phyloP scores from a whole-genome alignment of 2,888 invertebrate species.

The Saturnia pavonia region DNA sequence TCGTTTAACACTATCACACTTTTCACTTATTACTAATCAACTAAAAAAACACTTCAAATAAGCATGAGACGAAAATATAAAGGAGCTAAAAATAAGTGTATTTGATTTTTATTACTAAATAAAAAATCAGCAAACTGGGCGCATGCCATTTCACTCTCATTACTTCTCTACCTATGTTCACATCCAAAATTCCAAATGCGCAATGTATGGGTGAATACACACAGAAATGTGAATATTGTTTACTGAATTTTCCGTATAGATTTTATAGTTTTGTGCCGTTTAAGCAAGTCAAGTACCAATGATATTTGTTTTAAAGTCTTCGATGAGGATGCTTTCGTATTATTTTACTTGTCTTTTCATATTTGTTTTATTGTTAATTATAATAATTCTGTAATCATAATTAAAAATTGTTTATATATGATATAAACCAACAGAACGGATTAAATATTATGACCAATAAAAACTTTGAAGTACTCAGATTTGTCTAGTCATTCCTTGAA shows the following conservation, averaged over 20 bases:
- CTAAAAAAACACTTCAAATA: neutral
- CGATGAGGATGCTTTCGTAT: too few species aligned
- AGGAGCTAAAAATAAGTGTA: neutral
- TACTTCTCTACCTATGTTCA: neutral
- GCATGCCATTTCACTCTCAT: neutral
- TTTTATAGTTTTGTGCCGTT: neutral
- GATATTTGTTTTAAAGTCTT: too few species aligned
- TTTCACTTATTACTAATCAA: neutral
- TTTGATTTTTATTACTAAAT: too few species aligned
- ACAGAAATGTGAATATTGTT: neutral
- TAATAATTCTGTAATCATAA: too few species aligned
- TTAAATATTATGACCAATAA: neutral
- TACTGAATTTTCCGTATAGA: neutral
- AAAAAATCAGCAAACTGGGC: too few species aligned
- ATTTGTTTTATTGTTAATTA: too few species aligned
- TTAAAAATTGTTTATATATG: too few species aligned
- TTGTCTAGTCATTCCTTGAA: neutral
- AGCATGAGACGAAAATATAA: slow-evolving; percentile 2
- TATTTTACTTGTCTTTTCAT: too few species aligned
- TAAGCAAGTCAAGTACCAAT: too few species aligned
- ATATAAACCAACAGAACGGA: too few species aligned
- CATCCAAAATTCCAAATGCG: too few species aligned
- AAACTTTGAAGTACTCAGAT: neutral
- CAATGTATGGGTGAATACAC: neutral
- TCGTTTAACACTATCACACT: slow-evolving; percentile 1